These are phyloP conservation scores for Vanessa tameamea DNA, from an alignment of 1,140 invertebrate genomes.

Conservation along the genomic window DNA sequence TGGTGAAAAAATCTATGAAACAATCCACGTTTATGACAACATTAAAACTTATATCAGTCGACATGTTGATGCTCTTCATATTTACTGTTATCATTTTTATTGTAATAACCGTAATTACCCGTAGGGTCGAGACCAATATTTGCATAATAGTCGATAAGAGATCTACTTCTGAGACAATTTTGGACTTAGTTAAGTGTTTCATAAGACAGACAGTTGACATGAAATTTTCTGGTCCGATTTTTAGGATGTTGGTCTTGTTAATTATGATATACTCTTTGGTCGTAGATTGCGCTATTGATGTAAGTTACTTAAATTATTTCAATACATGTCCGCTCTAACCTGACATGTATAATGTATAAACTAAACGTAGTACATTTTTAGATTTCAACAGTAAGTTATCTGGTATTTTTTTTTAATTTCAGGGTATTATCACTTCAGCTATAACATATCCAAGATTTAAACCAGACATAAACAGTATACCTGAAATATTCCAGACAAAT, in stretches of 20 bases:
- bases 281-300: constrained; percentile 69
- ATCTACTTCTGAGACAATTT: constrained; percentile 44
- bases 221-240: constrained; percentile 61
- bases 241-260: constrained; percentile 55
- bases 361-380: no score
- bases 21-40: constrained; percentile 67
- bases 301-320: constrained; percentile 49
- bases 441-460: constrained; percentile 71
- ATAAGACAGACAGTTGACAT: constrained; percentile 68
- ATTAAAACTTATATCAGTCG: constrained; percentile 59
- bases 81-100: constrained; percentile 60
- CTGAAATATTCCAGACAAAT: constrained; percentile 54
- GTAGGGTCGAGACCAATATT: constrained; percentile 53
- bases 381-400: no score
- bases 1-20: constrained; percentile 62
- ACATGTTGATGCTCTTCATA: constrained; percentile 61
- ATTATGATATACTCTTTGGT: constrained; percentile 71
- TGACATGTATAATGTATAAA: no score
- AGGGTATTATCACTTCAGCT: constrained; percentile 71
- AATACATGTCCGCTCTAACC: background rate
- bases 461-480: constrained; percentile 57
- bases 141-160: constrained; percentile 48
- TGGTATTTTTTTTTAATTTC: constrained; percentile 39
- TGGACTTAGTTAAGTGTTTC: constrained; percentile 71
- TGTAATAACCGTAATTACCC: constrained; percentile 48